A percentile compares a stretch with the other conserved stretches of the same genome.
Conservation (phyloP, 2,888 invertebrate species). For the Ormyrus thymus region DNA sequence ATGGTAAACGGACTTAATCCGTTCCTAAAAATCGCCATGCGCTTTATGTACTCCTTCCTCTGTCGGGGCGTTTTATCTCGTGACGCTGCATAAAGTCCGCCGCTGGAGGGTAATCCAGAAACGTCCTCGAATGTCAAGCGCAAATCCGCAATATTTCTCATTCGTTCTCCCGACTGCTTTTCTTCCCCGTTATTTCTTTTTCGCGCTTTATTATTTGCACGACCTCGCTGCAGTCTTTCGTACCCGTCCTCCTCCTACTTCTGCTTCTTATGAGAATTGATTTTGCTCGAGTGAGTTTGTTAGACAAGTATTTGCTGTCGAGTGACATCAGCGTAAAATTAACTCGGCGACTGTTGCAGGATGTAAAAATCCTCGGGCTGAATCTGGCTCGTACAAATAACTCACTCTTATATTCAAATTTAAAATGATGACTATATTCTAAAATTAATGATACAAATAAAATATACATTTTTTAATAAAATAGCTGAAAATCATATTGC, state of each 20-base stretch:
- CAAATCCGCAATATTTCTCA: constrained; percentile 36
- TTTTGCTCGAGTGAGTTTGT: background rate
- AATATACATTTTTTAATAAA: too few relatives aligned
- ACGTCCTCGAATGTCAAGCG: constrained; percentile 35
- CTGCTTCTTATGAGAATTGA: background rate
- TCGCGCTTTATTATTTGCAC: background rate
- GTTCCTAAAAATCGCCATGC: constrained; percentile 19
- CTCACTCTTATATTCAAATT: too few relatives aligned
- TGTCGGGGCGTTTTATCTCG: background rate
- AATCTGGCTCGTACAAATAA: too few relatives aligned
- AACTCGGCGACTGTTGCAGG: too few relatives aligned
- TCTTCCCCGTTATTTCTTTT: background rate
- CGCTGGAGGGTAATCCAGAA: constrained; percentile 23
- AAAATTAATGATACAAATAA: too few relatives aligned
- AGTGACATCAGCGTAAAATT: too few relatives aligned
- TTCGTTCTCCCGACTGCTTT: constrained; percentile 6
- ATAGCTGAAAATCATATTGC: too few relatives aligned
- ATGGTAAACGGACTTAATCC: constrained; percentile 26
- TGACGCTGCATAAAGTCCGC: constrained; percentile 7
- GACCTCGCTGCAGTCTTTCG: too few relatives aligned
- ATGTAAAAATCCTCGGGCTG: too few relatives aligned
- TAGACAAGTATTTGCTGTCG: background rate
- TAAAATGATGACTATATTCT: too few relatives aligned
- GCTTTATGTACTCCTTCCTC: constrained; percentile 5
- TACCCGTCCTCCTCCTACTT: background rate